These are phyloP conservation scores for Ichneumoninae sp. DNA, from an alignment of 2,888 invertebrate species.

Conservation along the genomic window DNA sequence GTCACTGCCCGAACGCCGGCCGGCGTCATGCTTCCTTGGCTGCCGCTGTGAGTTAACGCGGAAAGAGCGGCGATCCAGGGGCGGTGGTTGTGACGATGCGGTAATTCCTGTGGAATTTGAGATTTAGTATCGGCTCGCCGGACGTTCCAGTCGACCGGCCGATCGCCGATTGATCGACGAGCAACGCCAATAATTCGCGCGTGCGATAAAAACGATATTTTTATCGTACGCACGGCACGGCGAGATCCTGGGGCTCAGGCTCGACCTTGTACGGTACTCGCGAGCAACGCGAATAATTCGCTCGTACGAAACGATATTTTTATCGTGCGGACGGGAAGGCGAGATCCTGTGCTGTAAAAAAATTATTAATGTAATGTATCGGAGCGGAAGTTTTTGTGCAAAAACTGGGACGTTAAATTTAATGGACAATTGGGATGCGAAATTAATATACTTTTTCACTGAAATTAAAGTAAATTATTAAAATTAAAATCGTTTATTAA, in stretches of 20 bases:
- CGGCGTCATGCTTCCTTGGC: conserved; percentile 28
- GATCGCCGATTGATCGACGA: conserved; percentile 49
- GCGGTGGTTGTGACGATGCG: conserved; percentile 41
- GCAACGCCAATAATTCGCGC: conserved; percentile 48
- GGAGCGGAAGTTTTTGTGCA: too few species aligned
- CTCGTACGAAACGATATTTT: too few species aligned
- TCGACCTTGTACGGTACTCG: neutral
- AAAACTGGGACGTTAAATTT: too few species aligned
- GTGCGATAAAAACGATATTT: neutral
- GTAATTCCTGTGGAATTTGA: conserved; percentile 59
- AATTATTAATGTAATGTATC: too few species aligned
- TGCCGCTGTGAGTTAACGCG: conserved; percentile 36
- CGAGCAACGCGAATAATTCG: too few species aligned
- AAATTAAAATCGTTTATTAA: too few species aligned
- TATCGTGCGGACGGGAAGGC: too few species aligned
- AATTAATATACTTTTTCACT: too few species aligned
- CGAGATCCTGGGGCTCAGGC: neutral
- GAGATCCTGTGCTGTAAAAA: too few species aligned
- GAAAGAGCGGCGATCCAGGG: conserved; percentile 3
- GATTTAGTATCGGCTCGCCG: conserved; percentile 38
- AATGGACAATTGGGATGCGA: too few species aligned
- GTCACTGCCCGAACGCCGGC: conserved; percentile 78
- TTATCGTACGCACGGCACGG: neutral
- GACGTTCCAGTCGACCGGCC: conserved; percentile 45
- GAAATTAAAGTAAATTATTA: too few species aligned